A percentile compares a stretch with the other conserved stretches of the same genome.
These are phyloP conservation scores for Alces alces DNA, from an alignment of 2,113 vertebrate genomes.

Conservation along the genomic window DNA sequence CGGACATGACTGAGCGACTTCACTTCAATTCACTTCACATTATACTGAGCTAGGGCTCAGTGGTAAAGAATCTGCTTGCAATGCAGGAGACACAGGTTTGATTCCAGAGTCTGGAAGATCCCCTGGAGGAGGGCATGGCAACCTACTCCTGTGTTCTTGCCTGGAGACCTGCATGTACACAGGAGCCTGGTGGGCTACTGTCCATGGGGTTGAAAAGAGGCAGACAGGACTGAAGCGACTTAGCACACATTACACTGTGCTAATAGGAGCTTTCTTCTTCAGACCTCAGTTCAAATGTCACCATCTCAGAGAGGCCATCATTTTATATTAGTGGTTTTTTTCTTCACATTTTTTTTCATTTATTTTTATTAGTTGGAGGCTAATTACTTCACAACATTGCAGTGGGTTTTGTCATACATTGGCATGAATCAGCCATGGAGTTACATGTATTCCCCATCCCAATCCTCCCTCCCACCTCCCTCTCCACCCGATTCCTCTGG, in stretches of 20 bases:
- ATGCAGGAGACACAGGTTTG: not conserved
- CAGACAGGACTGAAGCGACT: not conserved
- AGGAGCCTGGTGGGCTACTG: not conserved
- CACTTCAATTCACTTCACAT: not conserved
- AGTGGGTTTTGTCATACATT: too few relatives aligned
- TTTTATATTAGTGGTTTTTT: not conserved
- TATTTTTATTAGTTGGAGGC: too few relatives aligned
- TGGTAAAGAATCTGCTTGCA: not conserved
- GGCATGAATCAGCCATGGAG: too few relatives aligned
- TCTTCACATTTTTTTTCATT: conserved; percentile 8
- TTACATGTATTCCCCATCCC: too few relatives aligned
- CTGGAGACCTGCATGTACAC: not conserved
- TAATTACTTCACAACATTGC: too few relatives aligned
- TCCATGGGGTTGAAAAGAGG: not conserved
- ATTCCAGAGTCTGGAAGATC: not conserved
- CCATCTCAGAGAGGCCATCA: not conserved
- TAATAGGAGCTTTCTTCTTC: not conserved
- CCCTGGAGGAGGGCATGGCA: not conserved
- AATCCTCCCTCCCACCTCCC: too few relatives aligned
- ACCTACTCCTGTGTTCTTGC: not conserved
- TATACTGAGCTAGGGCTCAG: not conserved
- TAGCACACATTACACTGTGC: not conserved
- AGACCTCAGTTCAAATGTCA: not conserved
- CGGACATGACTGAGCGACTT: not conserved
- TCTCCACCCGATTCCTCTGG: too few relatives aligned